Evolutionary conservation across 2,113 vertebrate genomes (phyloP).

Genomic region (Castor canadensis): DNA sequence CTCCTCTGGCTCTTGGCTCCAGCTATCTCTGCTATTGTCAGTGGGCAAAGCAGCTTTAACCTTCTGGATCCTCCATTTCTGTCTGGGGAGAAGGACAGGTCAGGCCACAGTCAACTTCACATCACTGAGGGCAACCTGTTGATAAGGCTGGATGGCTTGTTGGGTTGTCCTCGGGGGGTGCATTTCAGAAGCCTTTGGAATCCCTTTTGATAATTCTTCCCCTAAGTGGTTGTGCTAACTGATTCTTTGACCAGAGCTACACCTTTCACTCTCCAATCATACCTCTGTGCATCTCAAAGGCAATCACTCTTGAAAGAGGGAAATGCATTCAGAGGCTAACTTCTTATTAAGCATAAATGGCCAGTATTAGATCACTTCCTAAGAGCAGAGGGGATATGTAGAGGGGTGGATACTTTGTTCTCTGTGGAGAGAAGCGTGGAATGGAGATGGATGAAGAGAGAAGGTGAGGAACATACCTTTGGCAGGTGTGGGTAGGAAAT

Average conservation of each 20-base stretch:
- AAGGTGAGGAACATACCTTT: neutral
- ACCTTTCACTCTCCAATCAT: neutral
- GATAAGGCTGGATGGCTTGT: fast-evolving
- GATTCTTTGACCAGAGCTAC: too few relatives aligned
- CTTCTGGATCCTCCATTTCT: fast-evolving
- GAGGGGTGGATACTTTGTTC: fast-evolving
- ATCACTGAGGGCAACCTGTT: neutral
- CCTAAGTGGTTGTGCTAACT: fast-evolving
- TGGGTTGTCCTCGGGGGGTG: neutral
- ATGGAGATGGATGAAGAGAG: fast-evolving
- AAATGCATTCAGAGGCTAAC: fast-evolving
- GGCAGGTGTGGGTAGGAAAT: neutral
- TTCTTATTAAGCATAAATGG: neutral
- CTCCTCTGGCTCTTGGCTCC: too few relatives aligned
- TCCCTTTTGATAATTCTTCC: neutral
- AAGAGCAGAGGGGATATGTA: too few relatives aligned
- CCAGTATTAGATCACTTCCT: neutral
- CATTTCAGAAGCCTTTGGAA: neutral
- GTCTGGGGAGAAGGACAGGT: neutral
- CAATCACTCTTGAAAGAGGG: neutral
- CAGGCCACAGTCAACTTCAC: neutral
- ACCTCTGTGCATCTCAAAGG: neutral
- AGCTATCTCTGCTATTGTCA: neutral
- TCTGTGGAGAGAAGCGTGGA: fast-evolving
- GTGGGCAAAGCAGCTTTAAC: fast-evolving